Evolutionary conservation across 2,888 invertebrate genomes (phyloP).

Genomic region (Labia minor): DNA sequence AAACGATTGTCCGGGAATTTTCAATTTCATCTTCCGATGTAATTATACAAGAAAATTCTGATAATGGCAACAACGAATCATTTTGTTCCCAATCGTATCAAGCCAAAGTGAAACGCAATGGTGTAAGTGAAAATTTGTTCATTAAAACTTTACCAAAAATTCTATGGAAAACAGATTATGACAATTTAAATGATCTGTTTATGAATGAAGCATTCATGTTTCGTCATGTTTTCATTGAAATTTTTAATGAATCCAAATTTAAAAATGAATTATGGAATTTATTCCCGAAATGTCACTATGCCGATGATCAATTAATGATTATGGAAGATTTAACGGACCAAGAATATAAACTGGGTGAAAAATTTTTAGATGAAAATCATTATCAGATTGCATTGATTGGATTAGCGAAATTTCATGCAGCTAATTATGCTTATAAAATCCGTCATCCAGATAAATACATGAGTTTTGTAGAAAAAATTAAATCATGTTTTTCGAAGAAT

Average conservation of each 20-base stretch:
- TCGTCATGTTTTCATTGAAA: not conserved
- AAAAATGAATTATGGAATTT: conserved; percentile 1
- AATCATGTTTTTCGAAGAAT: not conserved
- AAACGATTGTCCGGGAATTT: too few relatives aligned
- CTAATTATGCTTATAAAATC: not conserved
- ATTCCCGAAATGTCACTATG: not conserved
- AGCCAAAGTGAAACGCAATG: too few relatives aligned
- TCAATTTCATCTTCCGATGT: too few relatives aligned
- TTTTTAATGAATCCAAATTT: not conserved
- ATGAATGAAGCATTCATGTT: not conserved
- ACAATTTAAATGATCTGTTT: not conserved
- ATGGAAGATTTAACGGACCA: not conserved
- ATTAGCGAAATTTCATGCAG: not conserved
- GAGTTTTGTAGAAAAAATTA: not conserved
- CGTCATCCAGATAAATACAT: not conserved
- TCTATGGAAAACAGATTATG: not conserved
- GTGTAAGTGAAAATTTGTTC: not conserved
- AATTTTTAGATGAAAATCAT: not conserved
- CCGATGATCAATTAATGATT: not conserved
- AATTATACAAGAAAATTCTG: too few relatives aligned
- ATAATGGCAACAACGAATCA: too few relatives aligned
- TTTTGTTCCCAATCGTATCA: too few relatives aligned
- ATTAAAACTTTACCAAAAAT: not conserved
- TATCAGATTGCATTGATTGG: not conserved
- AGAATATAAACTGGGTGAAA: not conserved